Conservation (phyloP, 2,113 vertebrate genomes). For the Gallinago paraguaiae region DNA sequence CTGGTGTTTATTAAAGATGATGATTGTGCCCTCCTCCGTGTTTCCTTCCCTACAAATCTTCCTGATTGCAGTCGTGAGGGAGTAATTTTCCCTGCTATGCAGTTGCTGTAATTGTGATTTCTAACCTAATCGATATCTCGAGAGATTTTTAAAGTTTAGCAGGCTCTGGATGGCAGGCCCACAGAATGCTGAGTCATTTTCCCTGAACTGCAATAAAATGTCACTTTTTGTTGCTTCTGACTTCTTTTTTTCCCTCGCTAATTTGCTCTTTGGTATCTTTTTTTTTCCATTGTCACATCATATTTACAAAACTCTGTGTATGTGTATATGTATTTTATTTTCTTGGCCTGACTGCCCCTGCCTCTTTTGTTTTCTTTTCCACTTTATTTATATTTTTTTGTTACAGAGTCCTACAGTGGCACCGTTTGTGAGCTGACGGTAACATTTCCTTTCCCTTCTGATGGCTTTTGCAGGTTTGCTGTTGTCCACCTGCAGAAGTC, state of each 20-base stretch:
- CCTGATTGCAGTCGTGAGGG: not conserved
- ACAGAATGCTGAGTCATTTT: slow-evolving; percentile 18
- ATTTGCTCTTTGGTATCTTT: not conserved
- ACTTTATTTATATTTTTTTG: not conserved
- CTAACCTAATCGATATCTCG: not conserved
- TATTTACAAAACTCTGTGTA: not conserved
- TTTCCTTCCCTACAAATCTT: not conserved
- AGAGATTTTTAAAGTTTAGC: not conserved
- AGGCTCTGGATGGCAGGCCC: not conserved
- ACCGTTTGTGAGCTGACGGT: not conserved
- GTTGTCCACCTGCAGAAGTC: not conserved
- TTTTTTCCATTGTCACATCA: not conserved
- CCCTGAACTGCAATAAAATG: not conserved
- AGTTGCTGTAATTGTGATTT: slow-evolving; percentile 18
- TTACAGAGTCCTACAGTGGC: not conserved
- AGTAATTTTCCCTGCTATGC: slow-evolving; percentile 17
- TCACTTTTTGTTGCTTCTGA: not conserved
- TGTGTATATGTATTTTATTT: not conserved
- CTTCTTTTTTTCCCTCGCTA: not conserved
- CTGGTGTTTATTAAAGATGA: slow-evolving; percentile 2
- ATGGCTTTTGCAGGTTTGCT: not conserved
- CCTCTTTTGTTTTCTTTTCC: not conserved
- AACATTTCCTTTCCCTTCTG: not conserved
- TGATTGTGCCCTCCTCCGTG: not conserved
- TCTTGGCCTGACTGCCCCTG: not conserved